phyloP scores from a whole-genome alignment of 2,113 vertebrate species.

The Herpetotheres cachinnans region DNA sequence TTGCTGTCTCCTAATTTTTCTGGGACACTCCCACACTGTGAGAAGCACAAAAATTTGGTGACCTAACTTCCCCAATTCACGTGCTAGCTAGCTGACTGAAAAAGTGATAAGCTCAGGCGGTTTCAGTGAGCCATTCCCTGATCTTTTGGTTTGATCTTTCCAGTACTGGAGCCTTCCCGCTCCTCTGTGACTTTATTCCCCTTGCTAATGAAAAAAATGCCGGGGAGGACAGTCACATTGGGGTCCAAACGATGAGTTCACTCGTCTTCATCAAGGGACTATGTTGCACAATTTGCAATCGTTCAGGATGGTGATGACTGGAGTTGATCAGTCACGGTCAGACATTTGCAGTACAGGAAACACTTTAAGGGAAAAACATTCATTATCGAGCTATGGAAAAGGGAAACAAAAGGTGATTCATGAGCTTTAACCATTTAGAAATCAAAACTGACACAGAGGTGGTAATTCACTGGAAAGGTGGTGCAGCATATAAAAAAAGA shows the following conservation, averaged over 20 bases:
- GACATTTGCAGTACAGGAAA: neutral
- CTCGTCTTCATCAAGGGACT: neutral
- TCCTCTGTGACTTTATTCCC: neutral
- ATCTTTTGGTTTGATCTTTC: neutral
- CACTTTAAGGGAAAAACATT: neutral
- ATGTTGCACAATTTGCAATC: neutral
- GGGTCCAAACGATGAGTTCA: neutral
- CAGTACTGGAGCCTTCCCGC: neutral
- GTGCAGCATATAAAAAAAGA: neutral
- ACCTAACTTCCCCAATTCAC: neutral
- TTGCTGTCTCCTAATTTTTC: neutral
- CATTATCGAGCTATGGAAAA: neutral
- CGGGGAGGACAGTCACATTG: neutral
- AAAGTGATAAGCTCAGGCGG: neutral
- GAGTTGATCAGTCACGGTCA: neutral
- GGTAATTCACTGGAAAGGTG: neutral
- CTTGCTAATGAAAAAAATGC: constrained; percentile 38
- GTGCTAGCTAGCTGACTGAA: neutral
- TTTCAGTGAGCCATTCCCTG: neutral
- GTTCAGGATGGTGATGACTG: neutral
- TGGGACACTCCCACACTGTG: neutral
- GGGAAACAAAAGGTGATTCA: constrained; percentile 18
- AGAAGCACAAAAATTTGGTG: neutral
- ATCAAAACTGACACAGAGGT: neutral
- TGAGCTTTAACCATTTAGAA: neutral